Evolutionary conservation across 1,140 invertebrate genomes (phyloP).

Genomic region (Zaprionus davidi): DNA sequence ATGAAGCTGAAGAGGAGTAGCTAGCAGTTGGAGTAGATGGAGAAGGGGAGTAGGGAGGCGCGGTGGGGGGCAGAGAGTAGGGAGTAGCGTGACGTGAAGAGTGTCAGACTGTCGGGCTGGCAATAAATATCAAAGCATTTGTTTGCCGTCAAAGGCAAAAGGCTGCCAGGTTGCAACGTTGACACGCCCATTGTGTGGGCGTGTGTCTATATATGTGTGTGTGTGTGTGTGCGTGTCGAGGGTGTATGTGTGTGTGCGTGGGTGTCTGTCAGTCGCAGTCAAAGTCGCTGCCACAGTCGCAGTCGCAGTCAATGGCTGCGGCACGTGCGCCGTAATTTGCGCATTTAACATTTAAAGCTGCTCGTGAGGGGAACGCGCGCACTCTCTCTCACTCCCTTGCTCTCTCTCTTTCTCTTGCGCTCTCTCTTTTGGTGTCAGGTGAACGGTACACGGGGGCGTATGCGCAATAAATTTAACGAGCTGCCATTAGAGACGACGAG

Average conservation of each 20-base stretch:
- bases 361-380: constrained; percentile 42
- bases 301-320: constrained; percentile 53
- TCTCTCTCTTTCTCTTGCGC: background rate
- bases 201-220: constrained; percentile 11
- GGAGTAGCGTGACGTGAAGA: constrained; percentile 22
- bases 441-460: constrained; percentile 68
- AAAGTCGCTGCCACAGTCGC: constrained; percentile 46
- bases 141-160: constrained; percentile 77
- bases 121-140: constrained; percentile 82
- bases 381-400: background rate
- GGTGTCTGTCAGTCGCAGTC: constrained; percentile 33
- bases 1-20: background rate
- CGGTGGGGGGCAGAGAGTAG: background rate
- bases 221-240: background rate
- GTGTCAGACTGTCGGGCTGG: constrained; percentile 38
- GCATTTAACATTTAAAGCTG: constrained; percentile 81
- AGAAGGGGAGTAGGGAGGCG: background rate
- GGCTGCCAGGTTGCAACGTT: constrained; percentile 49
- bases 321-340: constrained; percentile 77
- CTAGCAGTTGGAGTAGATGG: background rate
- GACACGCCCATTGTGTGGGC: constrained; percentile 59
- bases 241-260: background rate
- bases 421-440: constrained; percentile 14
- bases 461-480: constrained; percentile 81
- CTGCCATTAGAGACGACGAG: constrained; percentile 72